A percentile compares a stretch with the other conserved stretches of the same genome.
Conservation (phyloP, 2,113 vertebrate genomes). For the Tachysurus vachellii region DNA sequence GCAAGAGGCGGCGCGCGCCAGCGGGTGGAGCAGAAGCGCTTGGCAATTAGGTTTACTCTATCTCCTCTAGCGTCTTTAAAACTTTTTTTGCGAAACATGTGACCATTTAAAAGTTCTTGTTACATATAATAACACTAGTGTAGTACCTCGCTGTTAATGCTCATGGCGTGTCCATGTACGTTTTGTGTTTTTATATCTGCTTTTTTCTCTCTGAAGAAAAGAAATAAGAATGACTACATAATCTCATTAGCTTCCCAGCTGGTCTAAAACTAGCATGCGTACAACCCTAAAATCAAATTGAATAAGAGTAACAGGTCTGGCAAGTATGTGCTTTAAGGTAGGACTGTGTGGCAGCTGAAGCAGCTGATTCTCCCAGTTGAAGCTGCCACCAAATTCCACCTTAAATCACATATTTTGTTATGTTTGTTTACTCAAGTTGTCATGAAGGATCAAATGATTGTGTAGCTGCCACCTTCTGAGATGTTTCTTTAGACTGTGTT, state of each 20-base stretch:
- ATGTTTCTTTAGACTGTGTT: neutral
- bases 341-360: neutral
- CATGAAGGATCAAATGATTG: neutral
- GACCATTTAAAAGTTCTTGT: neutral
- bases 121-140: neutral
- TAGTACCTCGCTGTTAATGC: neutral
- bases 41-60: slow-evolving; percentile 57
- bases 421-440: neutral
- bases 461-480: neutral
- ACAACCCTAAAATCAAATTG: neutral
- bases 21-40: slow-evolving; percentile 56
- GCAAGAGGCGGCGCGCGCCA: slow-evolving; percentile 19
- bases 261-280: neutral
- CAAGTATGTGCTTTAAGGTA: neutral
- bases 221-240: neutral
- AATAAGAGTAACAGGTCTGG: neutral
- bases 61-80: neutral
- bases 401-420: neutral
- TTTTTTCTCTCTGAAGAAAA: neutral
- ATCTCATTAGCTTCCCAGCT: neutral
- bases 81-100: neutral
- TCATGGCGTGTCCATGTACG: neutral
- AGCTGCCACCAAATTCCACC: neutral
- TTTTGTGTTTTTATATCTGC: neutral
- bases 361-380: neutral